Percentiles rank a stretch among this genome's conserved stretches.
These are phyloP conservation scores for Cheilosia variabilis DNA, from an alignment of 2,888 invertebrate genomes.

Conservation along the genomic window DNA sequence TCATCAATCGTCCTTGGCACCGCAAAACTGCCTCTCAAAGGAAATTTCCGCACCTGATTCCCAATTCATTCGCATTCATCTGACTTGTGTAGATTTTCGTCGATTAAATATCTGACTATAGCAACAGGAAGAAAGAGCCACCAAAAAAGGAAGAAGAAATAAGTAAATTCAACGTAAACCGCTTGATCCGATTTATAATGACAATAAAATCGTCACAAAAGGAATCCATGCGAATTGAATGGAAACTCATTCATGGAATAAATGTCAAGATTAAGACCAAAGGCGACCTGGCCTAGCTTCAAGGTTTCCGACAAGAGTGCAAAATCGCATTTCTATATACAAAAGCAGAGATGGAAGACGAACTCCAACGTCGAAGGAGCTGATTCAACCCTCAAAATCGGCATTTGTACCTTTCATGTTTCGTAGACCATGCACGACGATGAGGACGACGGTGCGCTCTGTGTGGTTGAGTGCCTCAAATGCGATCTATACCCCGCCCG, in stretches of 20 bases:
- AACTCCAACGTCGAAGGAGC: constrained; percentile 23
- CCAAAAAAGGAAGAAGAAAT: constrained; percentile 12
- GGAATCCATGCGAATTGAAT: constrained; percentile 74
- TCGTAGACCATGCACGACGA: constrained; percentile 64
- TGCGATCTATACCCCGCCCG: constrained; percentile 13
- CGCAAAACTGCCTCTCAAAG: constrained; percentile 56
- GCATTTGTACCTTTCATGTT: constrained; percentile 73
- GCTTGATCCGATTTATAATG: constrained; percentile 76
- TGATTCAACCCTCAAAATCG: constrained; percentile 48
- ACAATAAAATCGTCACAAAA: constrained; percentile 74
- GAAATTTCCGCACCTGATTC: constrained; percentile 71
- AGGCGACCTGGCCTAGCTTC: constrained; percentile 53
- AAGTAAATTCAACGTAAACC: constrained; percentile 50
- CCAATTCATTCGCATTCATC: constrained; percentile 32
- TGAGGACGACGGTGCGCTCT: not conserved
- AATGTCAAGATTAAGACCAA: constrained; percentile 76
- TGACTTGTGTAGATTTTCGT: constrained; percentile 21
- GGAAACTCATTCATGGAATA: constrained; percentile 75
- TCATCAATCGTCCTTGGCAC: constrained; percentile 37
- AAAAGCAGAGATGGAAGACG: constrained; percentile 42
- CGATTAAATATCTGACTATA: constrained; percentile 34
- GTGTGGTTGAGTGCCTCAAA: constrained; percentile 53
- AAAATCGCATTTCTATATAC: constrained; percentile 68
- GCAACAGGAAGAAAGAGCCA: not conserved
- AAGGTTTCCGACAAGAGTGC: constrained; percentile 35